Conservation (phyloP, 2,888 invertebrate genomes). For the Augiades crinisus region DNA sequence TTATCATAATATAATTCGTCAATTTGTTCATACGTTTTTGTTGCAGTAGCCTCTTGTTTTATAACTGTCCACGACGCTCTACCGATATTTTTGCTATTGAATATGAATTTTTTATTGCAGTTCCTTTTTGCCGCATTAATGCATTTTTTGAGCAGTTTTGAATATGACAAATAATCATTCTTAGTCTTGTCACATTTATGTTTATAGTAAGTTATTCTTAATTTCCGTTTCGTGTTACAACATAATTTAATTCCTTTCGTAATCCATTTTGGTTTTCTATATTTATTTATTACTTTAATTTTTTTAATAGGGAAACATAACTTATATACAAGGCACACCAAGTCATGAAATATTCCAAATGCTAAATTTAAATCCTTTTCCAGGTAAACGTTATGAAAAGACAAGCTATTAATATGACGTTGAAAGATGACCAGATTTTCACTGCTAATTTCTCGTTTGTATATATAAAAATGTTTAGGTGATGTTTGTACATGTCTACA, state of each 20-base stretch:
- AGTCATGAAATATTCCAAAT: slow-evolving; percentile 4
- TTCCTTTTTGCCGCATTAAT: neutral
- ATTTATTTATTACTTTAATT: neutral
- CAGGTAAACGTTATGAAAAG: neutral
- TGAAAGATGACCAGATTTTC: neutral
- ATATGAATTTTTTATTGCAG: slow-evolving; percentile 7
- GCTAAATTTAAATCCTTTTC: neutral
- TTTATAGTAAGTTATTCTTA: slow-evolving; percentile 12
- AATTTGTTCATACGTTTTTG: neutral
- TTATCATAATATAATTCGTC: neutral
- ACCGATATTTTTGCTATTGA: neutral
- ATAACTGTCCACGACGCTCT: slow-evolving; percentile 5
- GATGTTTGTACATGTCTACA: neutral
- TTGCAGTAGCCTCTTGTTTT: neutral
- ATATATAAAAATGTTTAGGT: neutral
- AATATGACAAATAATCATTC: neutral
- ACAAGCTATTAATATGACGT: neutral
- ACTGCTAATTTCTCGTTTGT: neutral
- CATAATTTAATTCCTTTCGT: slow-evolving; percentile 1
- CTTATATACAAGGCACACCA: slow-evolving; percentile 1
- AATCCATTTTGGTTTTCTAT: slow-evolving; percentile 1
- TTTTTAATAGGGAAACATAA: slow-evolving; percentile 4
- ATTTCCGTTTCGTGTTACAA: slow-evolving; percentile 1
- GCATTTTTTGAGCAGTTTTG: slow-evolving; percentile 11
- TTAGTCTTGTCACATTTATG: neutral